Base-by-base conservation (phyloP, 1,140 invertebrate species). In the Olivierus martensii region DNA sequence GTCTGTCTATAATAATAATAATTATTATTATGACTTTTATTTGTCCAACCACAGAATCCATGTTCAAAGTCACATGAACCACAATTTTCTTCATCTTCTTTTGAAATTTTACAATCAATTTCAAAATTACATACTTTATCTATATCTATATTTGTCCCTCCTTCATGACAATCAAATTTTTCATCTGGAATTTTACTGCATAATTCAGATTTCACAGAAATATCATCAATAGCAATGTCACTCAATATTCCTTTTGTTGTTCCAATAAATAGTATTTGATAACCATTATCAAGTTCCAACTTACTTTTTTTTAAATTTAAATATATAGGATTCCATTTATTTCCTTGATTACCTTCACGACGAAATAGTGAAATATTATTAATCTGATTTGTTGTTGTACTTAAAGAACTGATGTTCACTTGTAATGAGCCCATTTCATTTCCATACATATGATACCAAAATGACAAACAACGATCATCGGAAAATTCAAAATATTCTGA, bases 381-480 rank as follows among this genome's bases (percentile, higher is more conserved):
- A 17, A 48, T 15, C 49, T 45, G 2, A 46, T 19, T 14, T 49
- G 15, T 10, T 51, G 15, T 18, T 38, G 37, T 7, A 42, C 44
- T 22, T 46, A 53, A n/a, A 42, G 47, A 61, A 5, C 14, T 42
- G 0, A 59, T 6, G 21, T 56, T 53, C 17, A 61, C 46, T 34
- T 43, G 21, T 10, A 59, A 21, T 7, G 51, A 28, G 34, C 60
- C 60, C 44, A 61, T 60, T 42, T 59, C 53, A 7, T 36, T 37
- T n/a, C 60, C 60, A 17, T 50, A 52, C 53, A 64, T 60, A 44
- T 64, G 59, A 21, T 53, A 53, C 60, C 60, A 62, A 34, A 61
- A 62, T 34, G 49, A 46, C 3, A 63, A 21, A 22, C 58, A 55
- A n/a, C 52, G 43, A 49, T 54, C 39, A 12, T n/a, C 9, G 10